A percentile compares a stretch with the other conserved stretches of the same genome.
These are phyloP conservation scores for Columba janthina DNA, from an alignment of 2,113 vertebrate genomes.

Conservation along the genomic window DNA sequence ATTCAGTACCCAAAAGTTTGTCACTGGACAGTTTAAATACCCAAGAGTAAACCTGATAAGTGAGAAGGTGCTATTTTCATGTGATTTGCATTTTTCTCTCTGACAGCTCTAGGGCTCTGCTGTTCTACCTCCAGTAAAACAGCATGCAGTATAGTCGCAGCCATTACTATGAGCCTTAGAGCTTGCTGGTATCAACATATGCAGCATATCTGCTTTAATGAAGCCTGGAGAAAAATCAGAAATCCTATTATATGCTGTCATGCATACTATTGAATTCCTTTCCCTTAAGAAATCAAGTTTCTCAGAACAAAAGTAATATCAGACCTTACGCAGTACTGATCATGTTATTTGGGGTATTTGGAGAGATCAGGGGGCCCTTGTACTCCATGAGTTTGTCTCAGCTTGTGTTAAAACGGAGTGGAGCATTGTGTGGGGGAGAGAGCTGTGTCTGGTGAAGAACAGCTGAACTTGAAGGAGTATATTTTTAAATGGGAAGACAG, in stretches of 20 bases:
- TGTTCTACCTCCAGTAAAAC: neutral
- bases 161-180: neutral
- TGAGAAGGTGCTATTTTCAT: neutral
- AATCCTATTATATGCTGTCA: neutral
- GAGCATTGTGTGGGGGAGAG: neutral
- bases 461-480: neutral
- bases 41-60: neutral
- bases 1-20: neutral
- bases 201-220: neutral
- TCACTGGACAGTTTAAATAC: neutral
- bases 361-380: neutral
- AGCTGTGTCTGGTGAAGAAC: neutral
- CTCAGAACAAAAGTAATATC: neutral
- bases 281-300: neutral
- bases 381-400: neutral
- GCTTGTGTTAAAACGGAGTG: neutral
- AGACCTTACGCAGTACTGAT: neutral
- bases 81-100: neutral
- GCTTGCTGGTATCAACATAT: neutral
- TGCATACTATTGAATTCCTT: neutral
- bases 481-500: conserved; percentile 36
- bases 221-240: neutral
- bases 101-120: neutral
- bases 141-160: neutral
- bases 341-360: neutral